phyloP scores from a whole-genome alignment of 2,888 invertebrate genomes.

The Anodontia alba region DNA sequence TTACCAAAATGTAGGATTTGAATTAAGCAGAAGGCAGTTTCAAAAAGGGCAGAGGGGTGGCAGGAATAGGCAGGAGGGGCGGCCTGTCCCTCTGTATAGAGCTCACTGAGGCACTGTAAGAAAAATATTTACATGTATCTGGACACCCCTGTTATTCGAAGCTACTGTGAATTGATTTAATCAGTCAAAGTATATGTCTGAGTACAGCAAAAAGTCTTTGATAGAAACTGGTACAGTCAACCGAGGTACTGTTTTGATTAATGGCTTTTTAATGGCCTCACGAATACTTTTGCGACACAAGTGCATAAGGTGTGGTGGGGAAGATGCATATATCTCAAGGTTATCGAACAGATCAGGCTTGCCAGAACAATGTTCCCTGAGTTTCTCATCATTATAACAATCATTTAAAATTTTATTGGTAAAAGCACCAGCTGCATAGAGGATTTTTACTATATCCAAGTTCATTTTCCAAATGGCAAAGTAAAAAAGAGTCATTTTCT shows the following conservation, averaged over 20 bases:
- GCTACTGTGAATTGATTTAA: too few relatives aligned
- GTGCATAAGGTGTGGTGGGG: constrained; percentile 35
- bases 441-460: constrained; percentile 46
- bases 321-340: constrained; percentile 27
- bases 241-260: constrained; percentile 28
- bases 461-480: constrained; percentile 42
- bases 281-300: constrained; percentile 38
- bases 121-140: too few relatives aligned
- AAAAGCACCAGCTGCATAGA: constrained; percentile 51
- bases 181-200: constrained; percentile 34
- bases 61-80: too few relatives aligned
- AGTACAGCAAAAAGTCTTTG: constrained; percentile 46
- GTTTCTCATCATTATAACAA: constrained; percentile 26
- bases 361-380: constrained; percentile 35
- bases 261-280: constrained; percentile 23
- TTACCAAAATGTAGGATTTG: too few relatives aligned
- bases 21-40: too few relatives aligned
- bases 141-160: too few relatives aligned
- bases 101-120: too few relatives aligned
- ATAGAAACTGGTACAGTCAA: constrained; percentile 43
- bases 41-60: too few relatives aligned
- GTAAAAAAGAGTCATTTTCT: constrained; percentile 41
- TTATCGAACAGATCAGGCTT: constrained; percentile 33
- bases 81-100: too few relatives aligned
- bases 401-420: constrained; percentile 35